Base-by-base conservation (phyloP, 1,140 invertebrate genomes). In the Nymphalis io region DNA sequence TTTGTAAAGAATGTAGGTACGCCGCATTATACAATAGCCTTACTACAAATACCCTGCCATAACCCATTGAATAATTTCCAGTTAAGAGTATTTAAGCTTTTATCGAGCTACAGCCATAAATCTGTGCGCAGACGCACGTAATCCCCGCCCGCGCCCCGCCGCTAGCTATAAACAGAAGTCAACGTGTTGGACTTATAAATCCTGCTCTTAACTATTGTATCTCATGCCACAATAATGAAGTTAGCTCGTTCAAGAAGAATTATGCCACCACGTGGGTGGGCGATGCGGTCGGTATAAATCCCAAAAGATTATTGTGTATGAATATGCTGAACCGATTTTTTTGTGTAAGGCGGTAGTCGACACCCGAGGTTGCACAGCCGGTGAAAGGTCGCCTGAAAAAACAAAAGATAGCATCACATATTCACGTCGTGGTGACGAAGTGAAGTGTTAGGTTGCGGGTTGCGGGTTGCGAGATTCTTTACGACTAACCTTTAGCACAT, bases 191-290 rank as follows among this genome's bases (percentile, higher is more conserved):
- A 84, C 87, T 88, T 88, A 91, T 91, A 91, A 91, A 91, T 91
- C 88, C 87, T 88, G 86, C 81, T 89, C 89, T 90, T 91, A 90
- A 90, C 88, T 89, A 91, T 90, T 91, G 89, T 91, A 91, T 89
- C 88, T 88, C 86, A 85, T 79, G 84, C 86, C 88, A 91, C 89
- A 91, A 91, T 91, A 91, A 91, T 91, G 89, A 91, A 91, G 88
- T 91, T 90, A 85, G 89, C 87, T 91, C 88, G 84, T 90, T 89
- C 82, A 81, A 81, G 87, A 85, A 89, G 89, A 91, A 88, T 83
- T 91, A 91, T 86, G 79, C 77, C 62, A 80, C 87, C 84, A 87
- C 84, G 88, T 91, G 89, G 89, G 89, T 90, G 89, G 89, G 76
- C 89, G 77, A 82, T 73, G 78, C 78, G 81, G 77, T 80, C 65